Conservation (phyloP, 1,140 invertebrate species). For the Aphidius ervi region DNA sequence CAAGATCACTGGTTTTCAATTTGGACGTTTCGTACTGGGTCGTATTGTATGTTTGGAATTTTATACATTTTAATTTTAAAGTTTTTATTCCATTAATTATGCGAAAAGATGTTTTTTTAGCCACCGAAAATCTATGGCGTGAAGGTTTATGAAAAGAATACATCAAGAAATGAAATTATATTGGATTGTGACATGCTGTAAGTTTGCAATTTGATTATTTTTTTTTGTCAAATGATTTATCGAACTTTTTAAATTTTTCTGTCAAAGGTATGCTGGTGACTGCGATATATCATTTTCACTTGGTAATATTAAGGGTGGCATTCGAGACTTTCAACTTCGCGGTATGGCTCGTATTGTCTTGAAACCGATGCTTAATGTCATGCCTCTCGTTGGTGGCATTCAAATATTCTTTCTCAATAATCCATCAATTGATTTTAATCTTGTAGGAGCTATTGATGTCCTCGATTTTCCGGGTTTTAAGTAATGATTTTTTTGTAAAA, state of each 20-base stretch:
- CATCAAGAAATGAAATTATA: conserved; percentile 90
- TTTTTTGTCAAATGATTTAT: conserved; percentile 15
- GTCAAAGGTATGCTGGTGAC: conserved; percentile 83
- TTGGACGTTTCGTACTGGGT: conserved; percentile 89
- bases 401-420: conserved; percentile 94
- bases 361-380: conserved; percentile 84
- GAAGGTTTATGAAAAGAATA: conserved; percentile 92
- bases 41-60: conserved; percentile 67
- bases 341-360: conserved; percentile 90
- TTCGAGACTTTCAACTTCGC: conserved; percentile 89
- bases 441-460: conserved; percentile 90
- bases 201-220: conserved; percentile 43
- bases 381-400: conserved; percentile 89
- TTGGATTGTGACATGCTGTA: conserved; percentile 92
- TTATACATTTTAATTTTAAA: not conserved
- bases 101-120: conserved; percentile 54
- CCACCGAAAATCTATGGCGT: conserved; percentile 88
- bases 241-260: conserved; percentile 23
- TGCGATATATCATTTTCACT: conserved; percentile 87
- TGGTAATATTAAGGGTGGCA: conserved; percentile 79
- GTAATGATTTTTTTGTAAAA: conserved; percentile 50
- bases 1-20: conserved; percentile 85
- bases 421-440: conserved; percentile 92
- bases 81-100: conserved; percentile 15
- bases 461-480: conserved; percentile 93